Conservation (phyloP, 1,140 invertebrate genomes). For the Drosophila dunni region DNA sequence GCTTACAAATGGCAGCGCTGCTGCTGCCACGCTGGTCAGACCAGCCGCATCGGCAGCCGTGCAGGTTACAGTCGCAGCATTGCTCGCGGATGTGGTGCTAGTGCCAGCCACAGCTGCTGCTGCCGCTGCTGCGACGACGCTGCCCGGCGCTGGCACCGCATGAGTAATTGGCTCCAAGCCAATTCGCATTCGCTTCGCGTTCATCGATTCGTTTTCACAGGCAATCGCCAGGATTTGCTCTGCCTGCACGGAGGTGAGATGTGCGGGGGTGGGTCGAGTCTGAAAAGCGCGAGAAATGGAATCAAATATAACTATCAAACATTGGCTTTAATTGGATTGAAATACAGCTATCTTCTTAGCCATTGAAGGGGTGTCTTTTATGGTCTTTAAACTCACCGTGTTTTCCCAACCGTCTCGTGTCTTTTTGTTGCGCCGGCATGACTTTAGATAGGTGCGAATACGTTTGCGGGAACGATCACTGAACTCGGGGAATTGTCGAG, state of each 20-base stretch:
- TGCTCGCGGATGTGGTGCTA: constrained; percentile 57
- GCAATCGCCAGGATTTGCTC: constrained; percentile 97
- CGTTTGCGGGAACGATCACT: constrained; percentile 96
- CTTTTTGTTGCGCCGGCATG: constrained; percentile 96
- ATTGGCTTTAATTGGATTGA: too few relatives aligned
- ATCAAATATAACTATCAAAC: background rate
- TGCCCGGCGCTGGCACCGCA: constrained; percentile 89
- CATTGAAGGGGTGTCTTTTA: too few relatives aligned
- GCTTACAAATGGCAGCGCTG: constrained; percentile 74
- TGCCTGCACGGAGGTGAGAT: constrained; percentile 97
- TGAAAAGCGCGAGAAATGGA: constrained; percentile 21
- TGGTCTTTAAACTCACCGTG: constrained; percentile 59
- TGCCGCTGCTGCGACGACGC: constrained; percentile 86
- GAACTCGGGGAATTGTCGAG: constrained; percentile 98
- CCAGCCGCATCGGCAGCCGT: constrained; percentile 66
- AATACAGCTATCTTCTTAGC: too few relatives aligned
- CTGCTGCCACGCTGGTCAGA: constrained; percentile 70
- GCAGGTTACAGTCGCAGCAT: constrained; percentile 68
- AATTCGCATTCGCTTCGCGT: constrained; percentile 97
- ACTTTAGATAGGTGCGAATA: constrained; percentile 97
- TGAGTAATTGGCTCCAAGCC: constrained; percentile 97
- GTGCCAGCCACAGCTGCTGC: constrained; percentile 73
- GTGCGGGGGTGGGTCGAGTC: constrained; percentile 95
- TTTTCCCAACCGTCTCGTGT: constrained; percentile 90
- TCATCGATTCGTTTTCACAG: constrained; percentile 98